Percentiles rank a stretch among this genome's conserved stretches.
phyloP scores from a whole-genome alignment of 2,888 invertebrate species.

The Gerosis bhagava region DNA sequence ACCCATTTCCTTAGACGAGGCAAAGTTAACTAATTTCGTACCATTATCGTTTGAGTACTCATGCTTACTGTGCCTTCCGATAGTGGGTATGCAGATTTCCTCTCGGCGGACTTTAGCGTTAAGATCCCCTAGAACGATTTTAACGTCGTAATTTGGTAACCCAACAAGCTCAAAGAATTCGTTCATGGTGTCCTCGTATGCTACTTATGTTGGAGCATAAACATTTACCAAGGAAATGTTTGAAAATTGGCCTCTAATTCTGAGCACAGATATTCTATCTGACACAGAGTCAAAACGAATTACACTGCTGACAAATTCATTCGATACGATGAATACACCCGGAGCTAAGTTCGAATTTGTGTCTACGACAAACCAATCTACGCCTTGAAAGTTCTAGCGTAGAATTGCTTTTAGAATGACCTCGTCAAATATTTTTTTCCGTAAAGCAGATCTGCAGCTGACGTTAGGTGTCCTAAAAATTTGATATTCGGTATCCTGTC shows the following conservation, averaged over 20 bases:
- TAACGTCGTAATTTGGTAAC: neutral
- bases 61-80: neutral
- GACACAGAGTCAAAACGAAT: no score
- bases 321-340: conserved; percentile 23
- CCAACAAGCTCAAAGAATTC: no score
- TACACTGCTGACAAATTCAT: no score
- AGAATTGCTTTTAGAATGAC: neutral
- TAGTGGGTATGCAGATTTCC: neutral
- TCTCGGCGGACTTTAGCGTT: conserved; percentile 5
- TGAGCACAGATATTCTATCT: no score
- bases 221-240: no score
- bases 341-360: conserved; percentile 15
- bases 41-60: neutral
- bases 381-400: neutral
- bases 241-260: no score
- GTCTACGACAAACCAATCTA: neutral
- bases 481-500: conserved; percentile 22
- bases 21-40: neutral
- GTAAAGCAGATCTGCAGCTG: conserved; percentile 21
- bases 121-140: neutral
- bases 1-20: neutral
- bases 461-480: conserved; percentile 23
- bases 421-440: conserved; percentile 9
- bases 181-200: no score
- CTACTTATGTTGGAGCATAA: no score